Conservation (phyloP, 2,888 invertebrate species). For the Drosophila mayaguana region DNA sequence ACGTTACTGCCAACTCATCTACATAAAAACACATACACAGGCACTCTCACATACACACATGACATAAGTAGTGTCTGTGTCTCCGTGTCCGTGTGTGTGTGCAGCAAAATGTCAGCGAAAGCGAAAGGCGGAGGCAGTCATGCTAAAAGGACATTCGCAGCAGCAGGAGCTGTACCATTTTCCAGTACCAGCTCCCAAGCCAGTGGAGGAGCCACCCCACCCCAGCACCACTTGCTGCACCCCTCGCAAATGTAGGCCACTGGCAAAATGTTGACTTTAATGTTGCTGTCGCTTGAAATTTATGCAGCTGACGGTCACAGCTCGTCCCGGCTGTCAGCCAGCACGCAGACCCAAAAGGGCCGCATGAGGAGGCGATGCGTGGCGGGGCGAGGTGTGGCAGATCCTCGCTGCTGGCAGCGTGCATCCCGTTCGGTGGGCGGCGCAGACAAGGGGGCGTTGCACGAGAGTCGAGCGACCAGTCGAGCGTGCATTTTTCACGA, state of each 20-base stretch:
- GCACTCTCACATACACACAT: constrained; percentile 5
- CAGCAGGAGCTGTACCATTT: constrained; percentile 15
- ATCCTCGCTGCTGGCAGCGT: constrained; percentile 20
- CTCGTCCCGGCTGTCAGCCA: constrained; percentile 58
- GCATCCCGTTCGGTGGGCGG: constrained; percentile 30
- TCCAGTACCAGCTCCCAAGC: constrained; percentile 24
- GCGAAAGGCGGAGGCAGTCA: constrained; percentile 64
- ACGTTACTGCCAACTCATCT: constrained; percentile 74
- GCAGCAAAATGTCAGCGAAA: constrained; percentile 71
- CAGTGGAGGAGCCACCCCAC: not conserved
- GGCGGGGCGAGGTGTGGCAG: not conserved
- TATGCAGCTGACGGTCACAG: constrained; percentile 76
- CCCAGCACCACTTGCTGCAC: constrained; percentile 1
- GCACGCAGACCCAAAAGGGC: constrained; percentile 15
- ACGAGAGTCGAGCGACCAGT: constrained; percentile 25
- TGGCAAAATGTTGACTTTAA: constrained; percentile 81
- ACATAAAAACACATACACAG: constrained; percentile 51
- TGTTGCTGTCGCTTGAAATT: constrained; percentile 76
- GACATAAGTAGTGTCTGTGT: constrained; percentile 22
- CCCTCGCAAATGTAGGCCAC: constrained; percentile 69
- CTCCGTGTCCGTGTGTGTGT: constrained; percentile 31
- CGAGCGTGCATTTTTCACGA: constrained; percentile 57
- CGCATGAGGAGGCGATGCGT: not conserved
- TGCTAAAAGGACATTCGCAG: constrained; percentile 35
- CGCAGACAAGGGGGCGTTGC: constrained; percentile 37